Conservation (phyloP, 2,797 vertebrate species). For the Muscicapa striata region DNA sequence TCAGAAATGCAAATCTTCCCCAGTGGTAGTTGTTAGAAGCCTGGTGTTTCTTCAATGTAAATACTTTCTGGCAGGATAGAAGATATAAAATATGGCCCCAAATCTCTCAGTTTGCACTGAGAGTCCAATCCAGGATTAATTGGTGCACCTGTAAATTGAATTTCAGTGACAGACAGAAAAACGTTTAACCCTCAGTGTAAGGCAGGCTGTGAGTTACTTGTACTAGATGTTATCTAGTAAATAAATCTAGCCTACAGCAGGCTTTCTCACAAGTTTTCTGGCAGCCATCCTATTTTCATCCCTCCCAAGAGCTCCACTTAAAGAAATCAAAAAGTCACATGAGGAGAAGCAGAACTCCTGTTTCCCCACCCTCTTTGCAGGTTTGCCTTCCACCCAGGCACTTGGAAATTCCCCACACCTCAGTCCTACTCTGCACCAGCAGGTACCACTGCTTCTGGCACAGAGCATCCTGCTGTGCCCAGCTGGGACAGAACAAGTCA, state of each 20-base stretch:
- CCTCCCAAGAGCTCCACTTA: background rate
- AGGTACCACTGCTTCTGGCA: background rate
- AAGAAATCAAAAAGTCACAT: background rate
- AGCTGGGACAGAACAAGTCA: background rate
- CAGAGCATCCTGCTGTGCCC: background rate
- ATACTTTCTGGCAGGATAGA: background rate
- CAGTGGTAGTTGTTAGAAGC: background rate
- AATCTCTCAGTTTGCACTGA: background rate
- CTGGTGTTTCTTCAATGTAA: slow-evolving; percentile 10
- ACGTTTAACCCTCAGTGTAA: background rate
- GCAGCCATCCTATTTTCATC: background rate
- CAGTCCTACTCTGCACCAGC: background rate
- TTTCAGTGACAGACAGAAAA: background rate
- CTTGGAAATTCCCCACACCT: background rate
- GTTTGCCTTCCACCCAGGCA: background rate
- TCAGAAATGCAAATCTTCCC: slow-evolving; percentile 4
- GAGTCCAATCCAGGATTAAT: background rate
- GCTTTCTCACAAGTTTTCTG: background rate
- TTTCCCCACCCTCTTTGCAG: background rate
- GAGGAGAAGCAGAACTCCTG: background rate
- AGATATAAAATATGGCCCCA: background rate
- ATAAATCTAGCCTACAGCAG: background rate
- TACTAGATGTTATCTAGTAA: background rate
- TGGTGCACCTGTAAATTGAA: background rate
- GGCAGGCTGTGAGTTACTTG: background rate